phyloP scores from a whole-genome alignment of 2,113 vertebrate species.

The Gracilinanus agilis region DNA sequence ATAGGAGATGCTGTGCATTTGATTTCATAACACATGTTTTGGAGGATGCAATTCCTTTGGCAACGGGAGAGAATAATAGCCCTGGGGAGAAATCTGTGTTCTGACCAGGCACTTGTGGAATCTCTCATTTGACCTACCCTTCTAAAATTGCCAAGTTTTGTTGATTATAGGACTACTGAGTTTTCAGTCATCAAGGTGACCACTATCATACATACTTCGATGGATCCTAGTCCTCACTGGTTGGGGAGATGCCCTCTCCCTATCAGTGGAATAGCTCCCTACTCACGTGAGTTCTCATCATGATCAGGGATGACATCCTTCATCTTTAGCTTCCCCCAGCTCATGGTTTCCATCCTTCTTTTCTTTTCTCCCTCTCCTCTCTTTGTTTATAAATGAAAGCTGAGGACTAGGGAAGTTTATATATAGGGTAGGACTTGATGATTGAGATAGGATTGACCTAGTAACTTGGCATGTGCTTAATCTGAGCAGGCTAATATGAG shows the following conservation, averaged over 20 bases:
- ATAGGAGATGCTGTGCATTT: constrained; percentile 31
- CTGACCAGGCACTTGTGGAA: background rate
- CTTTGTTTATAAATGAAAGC: background rate
- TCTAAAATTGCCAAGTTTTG: background rate
- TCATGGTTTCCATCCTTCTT: background rate
- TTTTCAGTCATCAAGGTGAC: background rate
- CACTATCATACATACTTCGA: background rate
- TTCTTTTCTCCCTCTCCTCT: background rate
- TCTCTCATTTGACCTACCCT: background rate
- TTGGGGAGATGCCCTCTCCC: background rate
- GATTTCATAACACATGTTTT: constrained; percentile 1
- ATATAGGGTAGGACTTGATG: background rate
- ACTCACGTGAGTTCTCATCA: background rate
- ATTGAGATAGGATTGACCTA: background rate
- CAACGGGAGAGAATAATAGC: background rate
- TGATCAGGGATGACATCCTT: background rate
- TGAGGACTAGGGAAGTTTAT: background rate
- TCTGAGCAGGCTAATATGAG: background rate
- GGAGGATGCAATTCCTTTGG: constrained; percentile 18
- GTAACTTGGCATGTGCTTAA: background rate
- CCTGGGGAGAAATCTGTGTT: background rate
- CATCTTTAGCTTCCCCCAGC: background rate
- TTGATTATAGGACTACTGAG: background rate
- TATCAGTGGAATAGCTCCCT: background rate
- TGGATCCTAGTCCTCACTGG: background rate